Evolutionary conservation across 2,797 vertebrate species (phyloP), one percentile per base, ranked within the genome.

Genomic region (Sebastes hopkinsi): DNA sequence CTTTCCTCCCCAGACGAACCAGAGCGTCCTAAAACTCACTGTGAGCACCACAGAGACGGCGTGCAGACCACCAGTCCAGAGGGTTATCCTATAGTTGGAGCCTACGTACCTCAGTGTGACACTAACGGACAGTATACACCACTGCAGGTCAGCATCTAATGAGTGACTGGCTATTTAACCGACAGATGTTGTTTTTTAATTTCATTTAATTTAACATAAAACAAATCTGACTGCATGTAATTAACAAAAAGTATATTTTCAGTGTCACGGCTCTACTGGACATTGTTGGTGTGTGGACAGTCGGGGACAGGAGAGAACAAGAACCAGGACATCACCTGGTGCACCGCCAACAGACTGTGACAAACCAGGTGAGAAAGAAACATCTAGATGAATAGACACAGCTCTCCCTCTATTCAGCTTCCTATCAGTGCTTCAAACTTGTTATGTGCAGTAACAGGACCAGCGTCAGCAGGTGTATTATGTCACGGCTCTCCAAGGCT

Each of bases 201-300:
- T 30, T 23, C 0, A 54, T 68, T 69, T 59, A 1, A 18, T 32
- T 8, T 6, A 14, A 52, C 22, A n/a, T 8, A 34, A 20, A 52
- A n/a, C 16, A 1, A 38, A 27, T 72, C 8, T 42, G 22, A 27
- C 58, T 54, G 14, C 6, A 29, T 70, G 7, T 14, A 66, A 29
- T 32, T 1, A 23, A 68, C 7, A 3, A 20, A 11, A 22, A 29
- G 14, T 69, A 3, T 65, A 3, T 75, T n/a, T 46, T 68, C 96
- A 97, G 91, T 97, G 97, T 73, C 96, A 96, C 0, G 8, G 95
- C 25, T 94, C 95, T 67, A 94, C 94, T 0, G 97, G 97, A 73
- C 73, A 97, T 82, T 97, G 97, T 87, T 98, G 97, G 97, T 98
- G 97, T 2, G 97, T 98, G 79, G 94, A 96, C 4, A 81, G 6